Conservation (phyloP, 2,888 invertebrate species). For the Agrypnus murinus region DNA sequence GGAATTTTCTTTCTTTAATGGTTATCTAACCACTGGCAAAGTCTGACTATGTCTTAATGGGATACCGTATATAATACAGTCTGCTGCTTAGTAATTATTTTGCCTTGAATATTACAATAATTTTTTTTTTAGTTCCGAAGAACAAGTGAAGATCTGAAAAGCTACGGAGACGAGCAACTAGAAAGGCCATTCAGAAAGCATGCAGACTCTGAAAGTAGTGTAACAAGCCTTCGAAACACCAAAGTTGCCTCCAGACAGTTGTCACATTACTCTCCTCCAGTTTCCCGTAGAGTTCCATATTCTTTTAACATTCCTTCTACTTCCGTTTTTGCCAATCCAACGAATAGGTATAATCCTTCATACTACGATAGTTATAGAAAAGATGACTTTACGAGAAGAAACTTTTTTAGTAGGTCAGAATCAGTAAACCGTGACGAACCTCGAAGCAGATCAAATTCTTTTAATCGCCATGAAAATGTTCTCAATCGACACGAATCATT, state of each 20-base stretch:
- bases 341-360: constrained; percentile 58
- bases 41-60: no score
- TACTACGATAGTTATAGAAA: constrained; percentile 42
- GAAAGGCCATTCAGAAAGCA: constrained; percentile 70
- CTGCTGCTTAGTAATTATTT: no score
- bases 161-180: constrained; percentile 72
- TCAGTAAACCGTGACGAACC: constrained; percentile 47
- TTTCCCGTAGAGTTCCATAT: constrained; percentile 66
- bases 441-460: constrained; percentile 53
- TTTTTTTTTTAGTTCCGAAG: constrained; percentile 71
- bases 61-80: no score
- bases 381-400: constrained; percentile 38
- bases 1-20: no score
- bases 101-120: no score
- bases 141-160: constrained; percentile 72
- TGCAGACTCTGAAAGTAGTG: constrained; percentile 63
- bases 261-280: constrained; percentile 70
- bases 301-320: constrained; percentile 72
- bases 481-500: constrained; percentile 69
- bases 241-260: constrained; percentile 68
- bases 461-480: constrained; percentile 66
- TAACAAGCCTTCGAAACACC: constrained; percentile 64
- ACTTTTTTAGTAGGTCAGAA: constrained; percentile 49
- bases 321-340: constrained; percentile 66
- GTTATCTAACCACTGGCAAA: no score